Base-by-base conservation (phyloP, 2,113 vertebrate genomes). In the Zosterops pallidus region DNA sequence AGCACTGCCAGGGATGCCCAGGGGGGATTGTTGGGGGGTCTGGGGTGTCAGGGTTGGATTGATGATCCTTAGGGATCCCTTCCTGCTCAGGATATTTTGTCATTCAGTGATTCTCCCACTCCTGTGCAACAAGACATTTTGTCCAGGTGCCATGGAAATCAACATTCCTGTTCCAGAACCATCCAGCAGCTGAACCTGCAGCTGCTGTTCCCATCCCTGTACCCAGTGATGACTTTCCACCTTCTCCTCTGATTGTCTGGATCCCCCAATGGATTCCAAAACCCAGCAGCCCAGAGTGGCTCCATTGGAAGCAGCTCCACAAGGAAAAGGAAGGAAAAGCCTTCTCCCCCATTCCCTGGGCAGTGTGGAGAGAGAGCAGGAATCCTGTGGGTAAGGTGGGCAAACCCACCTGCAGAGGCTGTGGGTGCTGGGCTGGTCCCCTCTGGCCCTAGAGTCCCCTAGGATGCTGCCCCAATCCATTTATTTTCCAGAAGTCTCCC, bases 21-120 rank as follows among this genome's bases (percentile, higher is more conserved):
- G 25, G 21, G 24, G 41, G 16, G 24, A 7, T 15, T 42, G 24
- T 4, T 80, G 57, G 16, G n/a, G 28, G 0, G 12, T 56, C 42
- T 71, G 55, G 0, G 56, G 83, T 33, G 11, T 0, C 23, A 8
- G 42, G 3, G 11, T 0, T 49, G 67, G 31, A 64, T 2, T 8
- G 1, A 15, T 41, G 50, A 35, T 26, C 16, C 49, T 8, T 17
- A 29, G 11, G 35, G 24, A 1, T 39, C 20, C 29, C 50, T 50
- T 56, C 35, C 42, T 31, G 4, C 11, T 25, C 42, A 35, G 75
- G 24, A 15, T 23, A 26, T 56, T 35, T 50, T 19, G 20, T 13
- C 15, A 20, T n/a, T 23, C 74, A 14, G 3, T 12, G 17, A 49
- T 22, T 71, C 41, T 64, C 49, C 44, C 14, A 26, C 37, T 55